Conservation (phyloP, 2,113 vertebrate genomes). For the Clarias gariepinus region DNA sequence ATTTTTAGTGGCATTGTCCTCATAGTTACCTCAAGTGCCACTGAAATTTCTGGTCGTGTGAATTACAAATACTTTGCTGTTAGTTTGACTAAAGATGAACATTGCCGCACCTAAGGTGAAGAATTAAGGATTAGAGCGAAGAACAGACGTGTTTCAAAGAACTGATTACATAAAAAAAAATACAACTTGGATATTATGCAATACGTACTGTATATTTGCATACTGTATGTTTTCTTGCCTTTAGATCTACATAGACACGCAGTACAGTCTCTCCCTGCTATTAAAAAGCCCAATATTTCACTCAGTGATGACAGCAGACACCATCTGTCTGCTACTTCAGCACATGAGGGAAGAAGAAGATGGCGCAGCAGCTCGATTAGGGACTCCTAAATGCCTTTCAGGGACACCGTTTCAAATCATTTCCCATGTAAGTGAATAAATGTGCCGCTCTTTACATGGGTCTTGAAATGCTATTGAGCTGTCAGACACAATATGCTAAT, state of each 20-base stretch:
- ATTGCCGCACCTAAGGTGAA: not conserved
- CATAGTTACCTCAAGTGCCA: not conserved
- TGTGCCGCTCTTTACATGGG: slow-evolving; percentile 43
- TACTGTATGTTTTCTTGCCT: not conserved
- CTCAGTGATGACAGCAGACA: not conserved
- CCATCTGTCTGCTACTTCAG: slow-evolving; percentile 33
- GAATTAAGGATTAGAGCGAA: not conserved
- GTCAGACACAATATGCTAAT: slow-evolving; percentile 59
- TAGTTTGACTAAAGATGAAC: no score
- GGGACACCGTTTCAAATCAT: slow-evolving; percentile 59
- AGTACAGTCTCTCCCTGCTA: not conserved
- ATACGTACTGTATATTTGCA: not conserved
- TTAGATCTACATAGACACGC: not conserved
- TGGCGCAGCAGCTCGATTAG: slow-evolving; percentile 21
- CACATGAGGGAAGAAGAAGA: not conserved
- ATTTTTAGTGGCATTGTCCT: not conserved
- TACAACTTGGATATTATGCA: no score
- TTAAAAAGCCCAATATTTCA: not conserved
- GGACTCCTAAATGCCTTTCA: slow-evolving; percentile 47
- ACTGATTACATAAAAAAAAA: not conserved
- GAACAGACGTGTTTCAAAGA: not conserved
- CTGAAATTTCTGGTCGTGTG: not conserved
- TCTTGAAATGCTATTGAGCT: slow-evolving; percentile 51
- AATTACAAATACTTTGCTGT: not conserved
- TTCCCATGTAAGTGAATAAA: slow-evolving; percentile 65